Evolutionary conservation across 2,888 invertebrate genomes (phyloP).

Genomic region (Beris morrisii): DNA sequence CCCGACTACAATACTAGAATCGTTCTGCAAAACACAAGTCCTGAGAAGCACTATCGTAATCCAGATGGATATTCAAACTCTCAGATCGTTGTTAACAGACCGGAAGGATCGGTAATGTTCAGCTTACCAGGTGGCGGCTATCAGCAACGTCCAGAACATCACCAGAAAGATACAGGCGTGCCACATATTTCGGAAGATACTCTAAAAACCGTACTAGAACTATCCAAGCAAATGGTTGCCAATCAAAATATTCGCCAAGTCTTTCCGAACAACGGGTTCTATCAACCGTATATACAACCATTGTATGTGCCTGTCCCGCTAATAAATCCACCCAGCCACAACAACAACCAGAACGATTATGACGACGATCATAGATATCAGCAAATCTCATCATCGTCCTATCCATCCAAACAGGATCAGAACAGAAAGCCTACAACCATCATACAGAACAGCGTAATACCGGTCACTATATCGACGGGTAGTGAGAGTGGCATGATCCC

Average conservation of each 20-base stretch:
- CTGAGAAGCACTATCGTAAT: conserved; percentile 40
- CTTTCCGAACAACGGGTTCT: conserved; percentile 44
- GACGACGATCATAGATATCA: conserved; percentile 41
- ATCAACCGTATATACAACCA: conserved; percentile 50
- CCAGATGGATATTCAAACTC: conserved; percentile 45
- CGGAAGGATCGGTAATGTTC: conserved; percentile 54
- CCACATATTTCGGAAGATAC: conserved; percentile 55
- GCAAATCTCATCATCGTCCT: conserved; percentile 36
- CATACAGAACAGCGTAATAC: conserved; percentile 53
- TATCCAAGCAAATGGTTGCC: conserved; percentile 56
- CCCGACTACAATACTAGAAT: conserved; percentile 45
- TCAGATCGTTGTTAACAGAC: conserved; percentile 55
- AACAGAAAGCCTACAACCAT: conserved; percentile 47
- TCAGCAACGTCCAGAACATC: conserved; percentile 25
- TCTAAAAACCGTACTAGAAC: conserved; percentile 53
- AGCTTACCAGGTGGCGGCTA: conserved; percentile 43
- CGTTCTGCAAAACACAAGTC: conserved; percentile 45
- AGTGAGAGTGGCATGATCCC: conserved; percentile 25
- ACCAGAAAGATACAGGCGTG: conserved; percentile 34
- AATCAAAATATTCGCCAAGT: conserved; percentile 53
- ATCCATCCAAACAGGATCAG: conserved; percentile 35
- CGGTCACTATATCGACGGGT: conserved; percentile 47
- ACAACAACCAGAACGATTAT: conserved; percentile 31
- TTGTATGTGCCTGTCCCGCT: conserved; percentile 45
- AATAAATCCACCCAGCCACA: conserved; percentile 15